Evolutionary conservation across 2,888 invertebrate genomes (phyloP).

Genomic region (Netelia melanura): DNA sequence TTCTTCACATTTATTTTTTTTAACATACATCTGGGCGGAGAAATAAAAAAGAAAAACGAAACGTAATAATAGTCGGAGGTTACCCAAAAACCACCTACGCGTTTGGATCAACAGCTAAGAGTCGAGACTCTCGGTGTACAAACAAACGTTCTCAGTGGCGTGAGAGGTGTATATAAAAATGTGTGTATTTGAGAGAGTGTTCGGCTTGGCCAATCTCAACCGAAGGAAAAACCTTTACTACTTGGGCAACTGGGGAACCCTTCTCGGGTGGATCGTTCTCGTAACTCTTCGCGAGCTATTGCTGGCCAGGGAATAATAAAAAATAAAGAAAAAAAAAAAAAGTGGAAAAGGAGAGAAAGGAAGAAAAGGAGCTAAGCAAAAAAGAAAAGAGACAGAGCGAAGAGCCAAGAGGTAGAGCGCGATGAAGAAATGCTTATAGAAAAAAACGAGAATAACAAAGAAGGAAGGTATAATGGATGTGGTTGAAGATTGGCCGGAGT

Average conservation of each 20-base stretch:
- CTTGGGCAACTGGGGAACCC: conserved; percentile 30
- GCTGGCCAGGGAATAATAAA: conserved; percentile 49
- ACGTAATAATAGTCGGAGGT: conserved; percentile 28
- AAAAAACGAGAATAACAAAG: background rate
- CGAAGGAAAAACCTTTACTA: conserved; percentile 47
- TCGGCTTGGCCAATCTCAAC: conserved; percentile 36
- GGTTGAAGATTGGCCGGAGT: background rate
- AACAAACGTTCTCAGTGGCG: conserved; percentile 35
- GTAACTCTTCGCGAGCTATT: conserved; percentile 64
- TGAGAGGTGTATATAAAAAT: conserved; percentile 23
- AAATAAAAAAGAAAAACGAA: conserved; percentile 14
- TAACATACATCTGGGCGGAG: conserved; percentile 29
- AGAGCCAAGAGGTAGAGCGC: background rate
- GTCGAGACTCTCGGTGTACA: conserved; percentile 38
- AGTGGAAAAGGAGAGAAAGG: background rate
- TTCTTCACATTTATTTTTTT: conserved; percentile 23
- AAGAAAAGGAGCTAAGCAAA: background rate
- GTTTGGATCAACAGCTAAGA: conserved; percentile 48
- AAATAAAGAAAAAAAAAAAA: conserved; percentile 44
- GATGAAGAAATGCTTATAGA: conserved; percentile 12
- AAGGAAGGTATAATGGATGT: conserved; percentile 2
- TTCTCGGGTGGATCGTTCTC: conserved; percentile 31
- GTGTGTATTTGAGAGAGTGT: conserved; percentile 9
- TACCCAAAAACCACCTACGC: conserved; percentile 41
- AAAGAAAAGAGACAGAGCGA: background rate